phyloP scores from a whole-genome alignment of 2,797 vertebrate species.

The Acrocephalus scirpaceus region DNA sequence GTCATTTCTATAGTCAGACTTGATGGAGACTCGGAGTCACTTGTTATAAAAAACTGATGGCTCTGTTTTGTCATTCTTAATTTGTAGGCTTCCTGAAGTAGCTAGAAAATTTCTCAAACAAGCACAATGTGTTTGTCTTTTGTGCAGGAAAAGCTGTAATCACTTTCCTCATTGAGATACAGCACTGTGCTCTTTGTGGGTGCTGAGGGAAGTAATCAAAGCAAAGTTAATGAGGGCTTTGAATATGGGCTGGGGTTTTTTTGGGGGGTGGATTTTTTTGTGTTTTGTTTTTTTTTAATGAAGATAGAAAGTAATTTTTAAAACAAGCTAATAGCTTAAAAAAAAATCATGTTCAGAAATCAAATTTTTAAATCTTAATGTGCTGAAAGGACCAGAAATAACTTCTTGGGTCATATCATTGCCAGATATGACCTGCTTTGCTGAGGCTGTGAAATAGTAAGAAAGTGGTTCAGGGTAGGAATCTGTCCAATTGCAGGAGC shows the following conservation, averaged over 20 bases:
- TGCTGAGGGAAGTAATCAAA: neutral
- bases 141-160: neutral
- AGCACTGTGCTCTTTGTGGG: neutral
- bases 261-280: neutral
- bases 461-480: neutral
- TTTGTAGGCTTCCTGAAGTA: neutral
- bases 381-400: neutral
- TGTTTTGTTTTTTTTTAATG: neutral
- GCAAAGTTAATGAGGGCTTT: neutral
- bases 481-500: neutral
- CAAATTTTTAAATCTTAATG: neutral
- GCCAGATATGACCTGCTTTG: neutral
- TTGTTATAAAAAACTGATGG: neutral
- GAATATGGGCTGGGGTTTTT: accelerated
- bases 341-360: neutral
- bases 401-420: neutral
- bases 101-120: neutral
- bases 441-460: neutral
- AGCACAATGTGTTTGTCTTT: neutral
- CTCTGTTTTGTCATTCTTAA: neutral
- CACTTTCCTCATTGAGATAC: neutral
- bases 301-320: neutral
- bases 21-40: neutral
- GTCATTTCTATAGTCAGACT: constrained; percentile 1
- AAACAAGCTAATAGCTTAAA: neutral